These are phyloP conservation scores for Lycodopsis pacificus DNA, from an alignment of 2,797 vertebrate genomes.

Conservation along the genomic window DNA sequence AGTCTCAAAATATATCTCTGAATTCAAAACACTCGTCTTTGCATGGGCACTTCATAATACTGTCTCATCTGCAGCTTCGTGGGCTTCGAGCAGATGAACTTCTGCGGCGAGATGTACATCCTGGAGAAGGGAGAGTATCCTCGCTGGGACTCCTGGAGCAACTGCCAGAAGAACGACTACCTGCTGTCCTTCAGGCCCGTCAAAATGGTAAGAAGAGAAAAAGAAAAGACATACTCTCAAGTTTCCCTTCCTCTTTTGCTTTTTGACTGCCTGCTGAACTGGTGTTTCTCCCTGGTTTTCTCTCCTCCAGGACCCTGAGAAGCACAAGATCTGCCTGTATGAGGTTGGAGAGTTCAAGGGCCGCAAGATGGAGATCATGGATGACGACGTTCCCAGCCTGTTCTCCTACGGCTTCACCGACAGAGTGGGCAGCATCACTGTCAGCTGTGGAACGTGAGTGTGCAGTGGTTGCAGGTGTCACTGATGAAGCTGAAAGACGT, in stretches of 20 bases:
- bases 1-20: conserved; percentile 43
- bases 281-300: not conserved
- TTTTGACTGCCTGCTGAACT: not conserved
- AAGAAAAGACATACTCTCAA: not conserved
- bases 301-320: conserved; percentile 84
- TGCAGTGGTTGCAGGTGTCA: not conserved
- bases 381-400: conserved; percentile 88
- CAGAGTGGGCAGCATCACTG: conserved; percentile 87
- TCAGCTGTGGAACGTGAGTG: conserved; percentile 88
- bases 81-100: conserved; percentile 90
- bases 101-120: conserved; percentile 91
- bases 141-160: conserved; percentile 91
- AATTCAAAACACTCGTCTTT: not conserved
- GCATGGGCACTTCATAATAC: not conserved
- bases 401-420: conserved; percentile 89
- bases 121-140: conserved; percentile 92
- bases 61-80: conserved; percentile 80
- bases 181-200: conserved; percentile 90
- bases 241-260: not conserved
- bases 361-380: conserved; percentile 91
- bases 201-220: conserved; percentile 80
- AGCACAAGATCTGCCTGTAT: conserved; percentile 90
- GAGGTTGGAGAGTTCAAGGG: conserved; percentile 89
- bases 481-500: not conserved
- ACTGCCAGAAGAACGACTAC: conserved; percentile 89